A percentile compares a stretch with the other conserved stretches of the same genome.
phyloP scores from a whole-genome alignment of 2,797 vertebrate species.

The Leuciscus waleckii region DNA sequence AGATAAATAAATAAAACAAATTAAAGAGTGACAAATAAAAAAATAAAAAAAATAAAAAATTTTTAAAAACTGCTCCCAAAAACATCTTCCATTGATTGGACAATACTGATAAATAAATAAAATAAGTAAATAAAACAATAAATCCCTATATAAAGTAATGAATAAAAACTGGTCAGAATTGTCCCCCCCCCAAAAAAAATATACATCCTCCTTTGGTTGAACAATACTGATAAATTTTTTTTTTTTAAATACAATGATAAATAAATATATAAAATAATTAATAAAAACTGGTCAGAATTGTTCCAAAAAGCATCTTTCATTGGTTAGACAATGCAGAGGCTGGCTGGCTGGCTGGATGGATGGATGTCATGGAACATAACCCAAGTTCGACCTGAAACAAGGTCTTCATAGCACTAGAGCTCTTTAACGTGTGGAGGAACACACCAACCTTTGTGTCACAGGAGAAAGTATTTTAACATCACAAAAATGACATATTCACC shows the following conservation, averaged over 20 bases:
- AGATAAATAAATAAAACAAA: too few species aligned
- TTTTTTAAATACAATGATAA: too few species aligned
- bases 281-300: background rate
- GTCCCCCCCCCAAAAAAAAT: background rate
- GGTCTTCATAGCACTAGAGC: background rate
- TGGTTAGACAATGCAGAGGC: background rate
- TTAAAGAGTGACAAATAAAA: too few species aligned
- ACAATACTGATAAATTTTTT: too few species aligned
- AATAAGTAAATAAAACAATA: too few species aligned
- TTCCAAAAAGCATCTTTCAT: background rate
- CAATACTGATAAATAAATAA: background rate
- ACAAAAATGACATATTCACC: constrained; percentile 10
- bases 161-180: too few species aligned
- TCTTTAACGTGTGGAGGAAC: background rate
- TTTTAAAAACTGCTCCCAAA: too few species aligned
- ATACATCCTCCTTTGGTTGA: too few species aligned
- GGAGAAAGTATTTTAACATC: background rate
- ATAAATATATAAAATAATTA: too few species aligned
- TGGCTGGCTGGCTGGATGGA: too few species aligned
- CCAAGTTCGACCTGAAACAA: background rate
- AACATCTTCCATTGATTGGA: background rate
- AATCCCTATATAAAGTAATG: too few species aligned
- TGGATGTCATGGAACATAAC: background rate
- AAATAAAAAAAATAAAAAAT: too few species aligned
- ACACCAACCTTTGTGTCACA: background rate